These are phyloP conservation scores for Perdita meconis DNA, from an alignment of 2,888 invertebrate species.

Conservation along the genomic window DNA sequence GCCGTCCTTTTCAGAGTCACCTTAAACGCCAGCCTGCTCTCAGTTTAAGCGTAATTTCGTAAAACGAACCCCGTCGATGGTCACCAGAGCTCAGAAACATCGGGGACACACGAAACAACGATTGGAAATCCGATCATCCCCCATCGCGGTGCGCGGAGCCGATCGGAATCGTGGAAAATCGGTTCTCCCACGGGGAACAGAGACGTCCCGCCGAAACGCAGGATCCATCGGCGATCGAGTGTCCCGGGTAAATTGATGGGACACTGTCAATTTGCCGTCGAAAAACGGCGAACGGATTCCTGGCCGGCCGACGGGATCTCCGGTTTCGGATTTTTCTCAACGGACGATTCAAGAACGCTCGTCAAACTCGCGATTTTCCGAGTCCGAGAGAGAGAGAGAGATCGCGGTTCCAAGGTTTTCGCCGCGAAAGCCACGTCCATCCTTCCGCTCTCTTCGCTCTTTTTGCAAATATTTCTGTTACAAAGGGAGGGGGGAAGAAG, in stretches of 20 bases:
- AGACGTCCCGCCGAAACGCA: neutral
- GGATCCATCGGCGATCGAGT: neutral
- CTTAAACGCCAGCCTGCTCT: no score
- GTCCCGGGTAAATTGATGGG: no score
- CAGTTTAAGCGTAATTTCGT: neutral
- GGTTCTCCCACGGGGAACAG: no score
- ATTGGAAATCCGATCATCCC: constrained; percentile 29
- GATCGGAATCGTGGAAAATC: neutral
- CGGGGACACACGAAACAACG: constrained; percentile 45
- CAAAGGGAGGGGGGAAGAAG: neutral
- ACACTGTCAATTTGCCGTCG: no score
- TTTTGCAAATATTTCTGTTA: neutral
- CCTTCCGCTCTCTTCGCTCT: neutral
- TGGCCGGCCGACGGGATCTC: no score
- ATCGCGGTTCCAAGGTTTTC: neutral
- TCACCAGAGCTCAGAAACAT: constrained; percentile 23
- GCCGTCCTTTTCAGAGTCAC: no score
- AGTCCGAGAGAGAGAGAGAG: no score
- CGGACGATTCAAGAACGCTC: no score
- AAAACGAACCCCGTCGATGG: constrained; percentile 35
- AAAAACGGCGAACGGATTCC: no score
- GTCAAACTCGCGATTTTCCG: no score
- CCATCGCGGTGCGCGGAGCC: neutral
- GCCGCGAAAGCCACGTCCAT: neutral
- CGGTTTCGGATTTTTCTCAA: no score